Evolutionary conservation across 2,888 invertebrate species (phyloP), one percentile per base, ranked within the genome.

Genomic region (Petrolisthes manimaculis): DNA sequence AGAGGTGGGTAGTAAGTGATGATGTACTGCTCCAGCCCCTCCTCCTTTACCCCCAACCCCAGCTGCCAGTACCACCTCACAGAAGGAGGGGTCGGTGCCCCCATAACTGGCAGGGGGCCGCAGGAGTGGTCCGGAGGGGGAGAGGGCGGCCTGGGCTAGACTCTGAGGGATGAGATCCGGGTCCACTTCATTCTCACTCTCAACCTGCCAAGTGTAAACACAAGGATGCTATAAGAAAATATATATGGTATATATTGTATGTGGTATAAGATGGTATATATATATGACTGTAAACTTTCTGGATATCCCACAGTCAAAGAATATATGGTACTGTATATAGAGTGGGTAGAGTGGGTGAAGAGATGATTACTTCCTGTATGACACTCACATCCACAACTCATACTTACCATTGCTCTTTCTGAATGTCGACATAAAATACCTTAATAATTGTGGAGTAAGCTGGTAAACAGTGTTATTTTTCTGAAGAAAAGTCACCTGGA

Each of bases 161-260:
- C 67, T 67, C 55, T 83, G 83, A 8, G 87, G 79, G 69, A 87
- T 87, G 37, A 87, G 79, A 79, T 87, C 87, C 8, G 87, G 87
- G 37, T 87, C 87, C 21, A 71, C 87, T 18, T 87, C 87, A 4
- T 55, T 79, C 83, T 87, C 87, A 71, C 87, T 78, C 83, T 87
- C 87, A 56, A 83, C 87, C 87, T 87, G 83, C 21, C 37, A 21
- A 24, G 21, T n/a, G 5, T 5, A 78, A n/a, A 53, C n/a, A 80
- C n/a, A 80, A 54, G 77, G 77, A 14, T 12, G 61, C 18, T 61
- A 61, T 9, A 61, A 61, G 37, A 37, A 37, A 37, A 37, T 1
- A 37, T 37, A 37, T 37, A 37, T 37, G 37, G 37, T 37, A 37
- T 37, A 37, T 37, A 37, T 37, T 37, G 2, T 37, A 37, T 37